Base-by-base conservation (phyloP, 2,797 vertebrate genomes). In the Myotis daubentonii region DNA sequence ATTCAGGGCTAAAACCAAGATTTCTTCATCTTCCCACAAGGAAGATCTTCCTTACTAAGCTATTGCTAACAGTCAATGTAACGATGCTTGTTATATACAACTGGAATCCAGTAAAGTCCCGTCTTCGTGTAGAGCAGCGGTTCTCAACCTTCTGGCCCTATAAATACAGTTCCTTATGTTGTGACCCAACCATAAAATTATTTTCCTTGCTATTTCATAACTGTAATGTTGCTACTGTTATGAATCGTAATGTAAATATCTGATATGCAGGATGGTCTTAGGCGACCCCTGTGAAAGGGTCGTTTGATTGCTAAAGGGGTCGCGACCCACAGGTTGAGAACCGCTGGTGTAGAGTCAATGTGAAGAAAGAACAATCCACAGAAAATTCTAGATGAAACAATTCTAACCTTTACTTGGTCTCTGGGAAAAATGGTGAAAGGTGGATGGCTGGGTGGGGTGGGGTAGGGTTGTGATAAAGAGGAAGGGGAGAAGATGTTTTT, bases 391-490 rank as follows among this genome's bases (percentile, higher is more conserved):
- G 6, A 2, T 36, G 10, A 87, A 28, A 60, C 8, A 16, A 71
- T 92, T 36, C 8, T 49, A 51, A 41, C 57, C 65, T 82, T 33
- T 70, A n/a, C 6, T 47, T 89, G 17, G 10, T 70, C n/a, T 96
- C 62, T 74, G 36, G 62, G 87, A 12, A 87, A 94, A 72, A 51
- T 66, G 20, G 3, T 13, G 20, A 89, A 44, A 47, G 0, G 0
- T 41, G 8, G 20, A 49, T 49, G 25, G 28, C 2, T 15, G 49
- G 6, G 13, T 25, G 6, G 4, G 2, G 11, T 28, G 20, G 7
- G 3, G 1, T 3, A 3, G 5, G 1, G 4, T 36, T 19, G 20
- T 5, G 28, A 19, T 23, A 4, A 62, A 19, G 0, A 33, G 20
- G 17, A 83, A 72, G 1, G 3, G 17, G 33, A 38, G 16, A 82